Percentiles rank a stretch among this genome's conserved stretches.
These are phyloP conservation scores for Calliopum simillimum DNA, from an alignment of 2,888 invertebrate genomes.

Conservation along the genomic window DNA sequence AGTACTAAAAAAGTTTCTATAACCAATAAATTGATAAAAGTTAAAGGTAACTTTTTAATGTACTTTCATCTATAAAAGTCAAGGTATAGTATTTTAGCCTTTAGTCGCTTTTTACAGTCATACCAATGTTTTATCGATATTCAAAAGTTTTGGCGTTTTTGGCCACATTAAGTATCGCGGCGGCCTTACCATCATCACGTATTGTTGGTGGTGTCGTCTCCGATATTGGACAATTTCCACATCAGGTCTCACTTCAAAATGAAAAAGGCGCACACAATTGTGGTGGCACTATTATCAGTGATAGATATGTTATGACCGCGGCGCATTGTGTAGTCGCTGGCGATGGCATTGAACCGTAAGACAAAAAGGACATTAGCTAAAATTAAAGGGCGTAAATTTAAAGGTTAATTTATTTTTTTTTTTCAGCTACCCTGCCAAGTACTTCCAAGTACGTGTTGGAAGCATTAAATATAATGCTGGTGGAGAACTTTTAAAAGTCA, in stretches of 20 bases:
- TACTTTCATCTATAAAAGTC: slow-evolving; percentile 23
- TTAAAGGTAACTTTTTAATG: no score
- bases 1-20: no score
- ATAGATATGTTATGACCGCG: slow-evolving; percentile 54
- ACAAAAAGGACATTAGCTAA: background rate
- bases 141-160: slow-evolving; percentile 6
- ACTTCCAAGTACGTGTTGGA: slow-evolving; percentile 59
- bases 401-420: background rate
- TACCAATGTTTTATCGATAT: slow-evolving; percentile 3
- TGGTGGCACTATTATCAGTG: slow-evolving; percentile 55
- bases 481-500: slow-evolving; percentile 56
- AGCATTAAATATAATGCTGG: slow-evolving; percentile 57
- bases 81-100: background rate
- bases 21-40: no score
- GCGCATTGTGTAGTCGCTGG: slow-evolving; percentile 59
- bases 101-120: background rate
- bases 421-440: slow-evolving; percentile 52
- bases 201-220: slow-evolving; percentile 58
- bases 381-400: background rate
- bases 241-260: slow-evolving; percentile 61
- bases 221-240: slow-evolving; percentile 60
- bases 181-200: slow-evolving; percentile 39
- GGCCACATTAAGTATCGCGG: slow-evolving; percentile 9
- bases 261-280: slow-evolving; percentile 53
- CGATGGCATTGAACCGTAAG: slow-evolving; percentile 52